Conservation (phyloP, 2,888 invertebrate species). For the Pristionchus mayeri region DNA sequence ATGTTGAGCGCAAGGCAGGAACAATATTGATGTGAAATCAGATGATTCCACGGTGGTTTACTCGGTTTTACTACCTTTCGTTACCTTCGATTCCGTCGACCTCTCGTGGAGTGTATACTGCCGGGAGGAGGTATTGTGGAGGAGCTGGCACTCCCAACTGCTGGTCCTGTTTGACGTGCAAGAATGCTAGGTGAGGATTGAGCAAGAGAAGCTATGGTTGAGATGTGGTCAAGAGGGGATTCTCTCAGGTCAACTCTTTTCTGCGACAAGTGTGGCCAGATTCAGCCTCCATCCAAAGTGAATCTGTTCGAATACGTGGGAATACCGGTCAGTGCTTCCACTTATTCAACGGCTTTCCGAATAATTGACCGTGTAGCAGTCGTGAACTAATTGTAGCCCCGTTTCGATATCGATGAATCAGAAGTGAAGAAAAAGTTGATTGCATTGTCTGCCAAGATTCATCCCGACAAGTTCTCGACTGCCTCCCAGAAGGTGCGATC, state of each 20-base stretch:
- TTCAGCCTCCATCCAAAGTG: conserved; percentile 49
- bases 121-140: background rate
- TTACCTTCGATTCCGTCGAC: conserved; percentile 5
- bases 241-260: conserved; percentile 23
- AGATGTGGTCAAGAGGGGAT: background rate
- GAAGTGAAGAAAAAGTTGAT: conserved; percentile 49
- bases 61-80: background rate
- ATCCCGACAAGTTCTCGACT: conserved; percentile 65
- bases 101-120: background rate
- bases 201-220: background rate
- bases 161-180: conserved; percentile 44
- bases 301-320: conserved; percentile 66
- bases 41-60: conserved; percentile 11
- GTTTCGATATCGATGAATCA: conserved; percentile 17
- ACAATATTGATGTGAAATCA: background rate
- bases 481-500: conserved; percentile 79
- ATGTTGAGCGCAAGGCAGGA: no score
- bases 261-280: conserved; percentile 44
- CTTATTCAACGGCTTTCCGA: no score
- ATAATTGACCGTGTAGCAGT: no score
- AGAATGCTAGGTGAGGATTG: conserved; percentile 34
- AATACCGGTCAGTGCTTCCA: conserved; percentile 53
- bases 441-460: conserved; percentile 57
- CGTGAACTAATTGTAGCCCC: background rate
- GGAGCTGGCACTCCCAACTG: conserved; percentile 21